Conservation (phyloP, 1,140 invertebrate species). For the Nylanderia fulva region DNA sequence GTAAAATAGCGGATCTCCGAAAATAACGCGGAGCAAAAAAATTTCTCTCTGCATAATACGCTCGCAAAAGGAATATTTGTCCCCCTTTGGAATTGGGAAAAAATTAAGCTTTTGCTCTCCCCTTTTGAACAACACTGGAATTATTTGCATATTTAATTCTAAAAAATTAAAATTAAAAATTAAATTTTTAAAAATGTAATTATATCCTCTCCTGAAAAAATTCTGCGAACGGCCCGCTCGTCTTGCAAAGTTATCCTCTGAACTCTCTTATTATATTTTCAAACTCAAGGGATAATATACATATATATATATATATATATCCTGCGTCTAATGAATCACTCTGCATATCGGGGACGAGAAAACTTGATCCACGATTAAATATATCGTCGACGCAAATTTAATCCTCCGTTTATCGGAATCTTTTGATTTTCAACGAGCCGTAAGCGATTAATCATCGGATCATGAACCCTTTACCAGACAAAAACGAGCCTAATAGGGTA, state of each 20-base stretch:
- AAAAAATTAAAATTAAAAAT: no score
- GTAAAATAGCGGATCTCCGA: not conserved
- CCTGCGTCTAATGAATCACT: conserved; percentile 6
- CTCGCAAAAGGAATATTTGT: no score
- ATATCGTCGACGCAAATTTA: conserved; percentile 27
- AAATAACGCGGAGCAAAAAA: conserved; percentile 5
- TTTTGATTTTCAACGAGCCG: conserved; percentile 19
- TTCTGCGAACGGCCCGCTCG: no score
- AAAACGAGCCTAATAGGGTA: not conserved
- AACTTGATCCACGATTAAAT: conserved; percentile 18
- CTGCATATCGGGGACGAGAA: not conserved
- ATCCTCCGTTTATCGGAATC: conserved; percentile 26
- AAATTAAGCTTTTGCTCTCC: no score
- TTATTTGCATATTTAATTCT: no score
- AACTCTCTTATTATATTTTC: not conserved
- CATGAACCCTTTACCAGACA: not conserved
- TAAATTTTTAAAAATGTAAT: no score
- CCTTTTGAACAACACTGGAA: no score
- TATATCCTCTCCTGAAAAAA: no score
- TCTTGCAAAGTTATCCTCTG: not conserved
- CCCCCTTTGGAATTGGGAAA: no score
- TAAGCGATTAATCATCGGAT: conserved; percentile 30
- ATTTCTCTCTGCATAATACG: not conserved
- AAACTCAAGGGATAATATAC: conserved; percentile 1
- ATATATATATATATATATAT: not conserved